A percentile compares a stretch with the other conserved stretches of the same genome.
phyloP scores from a whole-genome alignment of 1,140 invertebrate genomes.

The Bradysia coprophila region DNA sequence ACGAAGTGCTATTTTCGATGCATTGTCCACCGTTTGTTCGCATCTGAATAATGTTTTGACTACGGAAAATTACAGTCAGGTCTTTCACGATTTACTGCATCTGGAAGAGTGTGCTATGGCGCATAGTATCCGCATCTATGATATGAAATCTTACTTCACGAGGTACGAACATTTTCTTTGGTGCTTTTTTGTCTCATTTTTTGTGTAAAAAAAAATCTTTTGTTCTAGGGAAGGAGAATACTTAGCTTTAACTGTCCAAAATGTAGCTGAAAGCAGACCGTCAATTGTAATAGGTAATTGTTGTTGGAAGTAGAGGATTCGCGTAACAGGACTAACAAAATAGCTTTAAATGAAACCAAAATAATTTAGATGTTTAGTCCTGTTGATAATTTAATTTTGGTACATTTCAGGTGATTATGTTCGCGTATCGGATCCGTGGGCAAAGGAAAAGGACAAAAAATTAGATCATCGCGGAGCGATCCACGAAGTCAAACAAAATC shows the following conservation, averaged over 20 bases:
- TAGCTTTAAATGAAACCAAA: too few relatives aligned
- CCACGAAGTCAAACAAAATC: constrained; percentile 44
- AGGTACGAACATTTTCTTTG: too few relatives aligned
- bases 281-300: constrained; percentile 65
- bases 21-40: not conserved
- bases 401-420: too few relatives aligned
- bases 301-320: too few relatives aligned
- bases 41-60: constrained; percentile 15
- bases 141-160: too few relatives aligned
- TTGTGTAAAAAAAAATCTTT: constrained; percentile 46
- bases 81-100: constrained; percentile 52
- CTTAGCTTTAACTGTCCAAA: constrained; percentile 57
- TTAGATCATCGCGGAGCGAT: constrained; percentile 74
- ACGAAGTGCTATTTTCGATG: not conserved
- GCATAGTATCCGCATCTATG: constrained; percentile 45
- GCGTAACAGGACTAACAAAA: too few relatives aligned
- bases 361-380: too few relatives aligned
- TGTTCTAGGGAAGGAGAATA: constrained; percentile 39
- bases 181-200: too few relatives aligned
- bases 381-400: too few relatives aligned
- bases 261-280: constrained; percentile 65
- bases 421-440: too few relatives aligned
- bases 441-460: constrained; percentile 12
- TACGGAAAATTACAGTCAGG: constrained; percentile 35
- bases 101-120: constrained; percentile 56